Conservation (phyloP, 2,888 invertebrate genomes). For the Drosophila mimetica region DNA sequence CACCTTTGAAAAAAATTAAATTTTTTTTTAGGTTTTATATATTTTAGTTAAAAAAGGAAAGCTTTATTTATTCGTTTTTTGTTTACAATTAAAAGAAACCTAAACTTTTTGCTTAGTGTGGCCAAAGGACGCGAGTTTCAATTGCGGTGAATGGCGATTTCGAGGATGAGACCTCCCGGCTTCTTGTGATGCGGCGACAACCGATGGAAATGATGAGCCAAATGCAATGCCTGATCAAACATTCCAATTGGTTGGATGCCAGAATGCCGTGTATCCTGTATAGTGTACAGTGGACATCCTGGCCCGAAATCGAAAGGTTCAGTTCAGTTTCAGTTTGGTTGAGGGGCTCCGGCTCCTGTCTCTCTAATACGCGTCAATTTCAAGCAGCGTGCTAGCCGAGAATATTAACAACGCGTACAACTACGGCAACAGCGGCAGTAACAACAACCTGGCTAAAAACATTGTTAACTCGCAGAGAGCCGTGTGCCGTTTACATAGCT, state of each 20-base stretch:
- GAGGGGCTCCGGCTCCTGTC: neutral
- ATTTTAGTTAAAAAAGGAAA: no score
- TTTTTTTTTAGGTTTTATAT: no score
- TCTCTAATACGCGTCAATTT: constrained; percentile 69
- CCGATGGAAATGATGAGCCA: constrained; percentile 50
- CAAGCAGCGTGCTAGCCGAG: constrained; percentile 47
- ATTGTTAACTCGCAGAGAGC: constrained; percentile 58
- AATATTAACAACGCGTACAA: constrained; percentile 70
- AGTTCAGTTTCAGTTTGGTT: neutral
- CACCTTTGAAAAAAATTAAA: no score
- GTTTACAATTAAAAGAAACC: neutral
- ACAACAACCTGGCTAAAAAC: constrained; percentile 48
- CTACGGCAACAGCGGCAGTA: constrained; percentile 32
- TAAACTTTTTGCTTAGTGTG: constrained; percentile 3
- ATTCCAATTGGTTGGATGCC: constrained; percentile 64
- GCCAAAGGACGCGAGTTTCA: constrained; percentile 45
- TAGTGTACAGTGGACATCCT: no score
- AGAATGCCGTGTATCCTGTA: constrained; percentile 16
- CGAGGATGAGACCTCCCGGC: neutral
- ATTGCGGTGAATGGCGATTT: constrained; percentile 33
- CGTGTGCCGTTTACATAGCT: constrained; percentile 64
- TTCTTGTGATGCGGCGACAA: constrained; percentile 17
- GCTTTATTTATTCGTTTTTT: no score
- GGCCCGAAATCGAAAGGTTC: constrained; percentile 8
- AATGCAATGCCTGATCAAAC: constrained; percentile 73